Percentiles rank a stretch among this genome's conserved stretches.
phyloP scores from a whole-genome alignment of 23 tunicate genomes.

The Trididemnum nubilum region DNA sequence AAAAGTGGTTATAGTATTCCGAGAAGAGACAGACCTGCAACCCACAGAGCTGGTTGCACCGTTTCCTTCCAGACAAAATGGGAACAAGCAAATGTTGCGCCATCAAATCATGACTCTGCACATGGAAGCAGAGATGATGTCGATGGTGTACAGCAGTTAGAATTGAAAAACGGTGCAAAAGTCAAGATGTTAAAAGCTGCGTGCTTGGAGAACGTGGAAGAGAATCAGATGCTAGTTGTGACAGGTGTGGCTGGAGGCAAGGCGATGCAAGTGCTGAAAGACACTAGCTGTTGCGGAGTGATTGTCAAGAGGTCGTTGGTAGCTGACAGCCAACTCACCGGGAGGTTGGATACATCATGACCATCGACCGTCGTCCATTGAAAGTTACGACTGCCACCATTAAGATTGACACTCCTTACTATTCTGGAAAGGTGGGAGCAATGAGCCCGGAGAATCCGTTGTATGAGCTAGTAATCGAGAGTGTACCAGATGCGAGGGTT shows the following conservation, averaged over 20 bases:
- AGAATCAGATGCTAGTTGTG: not conserved
- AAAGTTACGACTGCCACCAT: not conserved
- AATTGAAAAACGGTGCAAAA: not conserved
- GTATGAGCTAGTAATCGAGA: not conserved
- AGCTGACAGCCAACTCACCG: not conserved
- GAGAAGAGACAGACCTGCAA: too few relatives aligned
- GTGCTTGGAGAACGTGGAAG: not conserved
- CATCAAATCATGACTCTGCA: too few relatives aligned
- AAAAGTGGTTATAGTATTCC: too few relatives aligned
- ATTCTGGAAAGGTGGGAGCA: not conserved
- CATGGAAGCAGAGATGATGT: too few relatives aligned
- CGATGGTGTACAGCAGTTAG: not conserved
- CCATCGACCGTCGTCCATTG: not conserved
- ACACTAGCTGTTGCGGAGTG: constrained; percentile 21
- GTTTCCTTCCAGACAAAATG: too few relatives aligned
- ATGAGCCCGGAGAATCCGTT: not conserved
- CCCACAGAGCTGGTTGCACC: too few relatives aligned
- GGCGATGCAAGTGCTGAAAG: not conserved
- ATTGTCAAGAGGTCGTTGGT: not conserved
- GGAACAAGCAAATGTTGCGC: too few relatives aligned
- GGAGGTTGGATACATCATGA: not conserved
- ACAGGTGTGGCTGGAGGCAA: not conserved
- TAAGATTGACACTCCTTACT: not conserved
- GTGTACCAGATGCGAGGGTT: not conserved
- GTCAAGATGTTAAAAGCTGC: not conserved